Base-by-base conservation (phyloP, 1,140 invertebrate species). In the Elymnias hypermnestra region DNA sequence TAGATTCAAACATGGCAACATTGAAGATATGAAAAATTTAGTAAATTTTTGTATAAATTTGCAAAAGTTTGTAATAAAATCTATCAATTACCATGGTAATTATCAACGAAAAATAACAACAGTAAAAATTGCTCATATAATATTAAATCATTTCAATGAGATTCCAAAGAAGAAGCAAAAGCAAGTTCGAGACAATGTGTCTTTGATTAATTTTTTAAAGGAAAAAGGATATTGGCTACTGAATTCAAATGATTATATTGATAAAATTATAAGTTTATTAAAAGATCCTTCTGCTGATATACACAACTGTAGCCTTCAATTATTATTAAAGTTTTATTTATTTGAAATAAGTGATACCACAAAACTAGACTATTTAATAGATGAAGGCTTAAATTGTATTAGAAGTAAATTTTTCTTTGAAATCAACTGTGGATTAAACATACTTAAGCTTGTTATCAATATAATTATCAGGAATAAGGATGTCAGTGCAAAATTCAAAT, bases 61-160 rank as follows among this genome's bases (percentile, higher is more conserved):
- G 5, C 73, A 85, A 55, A 33, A 57, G 15, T 60, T 79, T 47
- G 48, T 86, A 18, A 56, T 68, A 3, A 35, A 60, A 8, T 78
- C 71, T 31, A 36, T 86, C 12, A 63, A 59, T 14, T 36, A 53
- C 2, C 45, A 68, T 55, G 79, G 81, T 10, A 87, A 87, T 47
- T 87, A 87, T 63, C 84, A 87, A 64, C 72, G 84, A 48, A 87
- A 85, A 68, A 69, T 83, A 21, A 63, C 72, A 22, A 61, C 65
- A 17, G 50, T 86, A 14, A 74, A 78, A 60, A 38, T 84, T 9
- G 53, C 54, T 25, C 52, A 72, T 38, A 37, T 57, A 4, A 35
- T 82, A 44, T 78, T 40, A 58, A 42, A 40, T 41, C 62, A 56
- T 59, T 63, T 76, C 6, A 68, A 51, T 50, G 39, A 64, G 39